Percentiles rank a stretch among this genome's conserved stretches.
phyloP scores from a whole-genome alignment of 2,113 vertebrate species.

The Callaeas wilsoni region DNA sequence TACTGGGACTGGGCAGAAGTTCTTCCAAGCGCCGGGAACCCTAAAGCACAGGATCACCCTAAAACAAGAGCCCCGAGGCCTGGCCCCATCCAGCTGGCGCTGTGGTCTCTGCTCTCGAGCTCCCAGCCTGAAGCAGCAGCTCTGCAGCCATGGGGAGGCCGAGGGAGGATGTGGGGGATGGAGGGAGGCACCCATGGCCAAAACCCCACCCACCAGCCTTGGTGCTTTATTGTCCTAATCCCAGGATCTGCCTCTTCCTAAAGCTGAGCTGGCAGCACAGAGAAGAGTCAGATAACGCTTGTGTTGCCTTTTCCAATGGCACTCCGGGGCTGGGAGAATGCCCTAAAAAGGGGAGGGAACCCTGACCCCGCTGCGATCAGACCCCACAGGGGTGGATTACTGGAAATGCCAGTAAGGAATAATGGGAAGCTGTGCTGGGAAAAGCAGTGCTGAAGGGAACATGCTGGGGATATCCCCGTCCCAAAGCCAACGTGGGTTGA shows the following conservation, averaged over 20 bases:
- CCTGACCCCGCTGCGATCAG: fast-evolving
- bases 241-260: not conserved
- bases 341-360: not conserved
- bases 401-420: not conserved
- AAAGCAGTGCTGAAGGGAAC: not conserved
- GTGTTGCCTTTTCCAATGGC: not conserved
- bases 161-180: not conserved
- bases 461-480: fast-evolving
- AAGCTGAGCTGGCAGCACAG: not conserved
- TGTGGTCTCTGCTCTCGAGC: not conserved
- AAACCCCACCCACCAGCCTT: not conserved
- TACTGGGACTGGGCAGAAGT: fast-evolving
- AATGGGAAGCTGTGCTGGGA: not conserved
- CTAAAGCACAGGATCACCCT: not conserved
- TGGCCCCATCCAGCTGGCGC: fast-evolving
- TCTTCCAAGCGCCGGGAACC: not conserved
- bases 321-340: not conserved
- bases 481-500: not conserved
- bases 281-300: not conserved
- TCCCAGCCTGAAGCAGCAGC: not conserved
- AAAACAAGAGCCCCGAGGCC: too few relatives aligned
- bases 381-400: not conserved
- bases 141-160: fast-evolving
- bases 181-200: not conserved
- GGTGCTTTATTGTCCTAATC: not conserved